Percentiles rank a stretch among this genome's conserved stretches.
These are phyloP conservation scores for Phrynocephalus guinanensis DNA, from an alignment of 2,797 vertebrate genomes.

Conservation along the genomic window DNA sequence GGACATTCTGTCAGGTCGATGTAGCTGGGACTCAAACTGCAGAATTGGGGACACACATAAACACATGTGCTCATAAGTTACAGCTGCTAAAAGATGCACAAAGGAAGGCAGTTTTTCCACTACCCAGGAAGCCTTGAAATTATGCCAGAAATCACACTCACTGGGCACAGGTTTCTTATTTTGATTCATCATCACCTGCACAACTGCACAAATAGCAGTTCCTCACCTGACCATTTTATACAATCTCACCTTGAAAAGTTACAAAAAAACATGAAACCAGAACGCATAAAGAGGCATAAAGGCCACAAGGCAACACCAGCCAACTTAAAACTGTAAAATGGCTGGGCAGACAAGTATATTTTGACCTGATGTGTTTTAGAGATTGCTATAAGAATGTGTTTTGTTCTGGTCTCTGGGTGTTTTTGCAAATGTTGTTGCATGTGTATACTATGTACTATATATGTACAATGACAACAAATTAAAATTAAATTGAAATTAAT, in stretches of 20 bases:
- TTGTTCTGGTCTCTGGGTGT: too few relatives aligned
- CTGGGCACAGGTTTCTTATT: neutral
- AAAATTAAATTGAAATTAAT: too few relatives aligned
- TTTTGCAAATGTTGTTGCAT: neutral
- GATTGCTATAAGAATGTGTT: too few relatives aligned
- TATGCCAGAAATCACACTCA: neutral
- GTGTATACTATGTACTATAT: too few relatives aligned
- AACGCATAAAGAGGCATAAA: neutral
- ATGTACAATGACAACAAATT: too few relatives aligned
- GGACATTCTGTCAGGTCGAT: slow-evolving; percentile 97
- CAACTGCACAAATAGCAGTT: too few relatives aligned
- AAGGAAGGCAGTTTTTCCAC: accelerated
- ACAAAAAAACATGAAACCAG: neutral
- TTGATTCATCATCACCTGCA: neutral
- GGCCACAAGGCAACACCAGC: neutral
- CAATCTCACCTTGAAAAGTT: neutral
- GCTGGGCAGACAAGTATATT: neutral
- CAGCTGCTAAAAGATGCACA: neutral
- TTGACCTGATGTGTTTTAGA: neutral
- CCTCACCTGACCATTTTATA: neutral
- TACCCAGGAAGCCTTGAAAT: slow-evolving; percentile 2
- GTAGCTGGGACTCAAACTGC: slow-evolving; percentile 96
- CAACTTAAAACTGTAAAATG: neutral
- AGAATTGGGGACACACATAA: slow-evolving; percentile 20
- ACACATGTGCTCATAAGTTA: neutral